phyloP scores from a whole-genome alignment of 1,140 invertebrate species.

The Papilio machaon region DNA sequence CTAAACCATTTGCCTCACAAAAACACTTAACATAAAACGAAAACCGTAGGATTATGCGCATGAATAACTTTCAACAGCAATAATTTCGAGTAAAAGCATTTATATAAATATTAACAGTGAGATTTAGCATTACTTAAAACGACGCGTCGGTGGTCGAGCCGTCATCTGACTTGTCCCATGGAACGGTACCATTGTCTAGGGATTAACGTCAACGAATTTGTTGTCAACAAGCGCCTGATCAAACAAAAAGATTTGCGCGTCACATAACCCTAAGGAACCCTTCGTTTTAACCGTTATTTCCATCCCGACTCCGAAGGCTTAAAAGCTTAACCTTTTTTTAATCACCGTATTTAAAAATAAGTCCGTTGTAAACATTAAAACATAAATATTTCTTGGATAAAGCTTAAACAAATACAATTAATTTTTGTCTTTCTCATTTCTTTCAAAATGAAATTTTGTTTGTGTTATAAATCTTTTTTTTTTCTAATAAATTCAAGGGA shows the following conservation, averaged over 20 bases:
- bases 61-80: constrained; percentile 44
- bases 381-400: constrained; percentile 19
- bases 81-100: constrained; percentile 65
- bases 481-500: constrained; percentile 74
- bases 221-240: constrained; percentile 78
- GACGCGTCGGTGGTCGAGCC: constrained; percentile 59
- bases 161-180: constrained; percentile 64
- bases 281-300: constrained; percentile 62
- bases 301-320: constrained; percentile 54
- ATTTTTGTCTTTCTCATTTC: neutral
- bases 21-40: constrained; percentile 21
- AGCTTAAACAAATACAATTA: constrained; percentile 8
- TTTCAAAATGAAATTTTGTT: neutral
- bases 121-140: constrained; percentile 59
- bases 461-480: neutral
- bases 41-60: constrained; percentile 6
- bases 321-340: constrained; percentile 57
- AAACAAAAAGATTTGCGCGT: constrained; percentile 76
- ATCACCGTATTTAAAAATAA: constrained; percentile 50
- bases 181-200: constrained; percentile 75
- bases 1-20: neutral
- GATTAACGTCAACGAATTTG: constrained; percentile 80
- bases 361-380: constrained; percentile 41
- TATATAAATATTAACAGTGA: constrained; percentile 72
- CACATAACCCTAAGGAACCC: constrained; percentile 59